Evolutionary conservation across 2,113 vertebrate genomes (phyloP).

Genomic region (Ondatra zibethicus): DNA sequence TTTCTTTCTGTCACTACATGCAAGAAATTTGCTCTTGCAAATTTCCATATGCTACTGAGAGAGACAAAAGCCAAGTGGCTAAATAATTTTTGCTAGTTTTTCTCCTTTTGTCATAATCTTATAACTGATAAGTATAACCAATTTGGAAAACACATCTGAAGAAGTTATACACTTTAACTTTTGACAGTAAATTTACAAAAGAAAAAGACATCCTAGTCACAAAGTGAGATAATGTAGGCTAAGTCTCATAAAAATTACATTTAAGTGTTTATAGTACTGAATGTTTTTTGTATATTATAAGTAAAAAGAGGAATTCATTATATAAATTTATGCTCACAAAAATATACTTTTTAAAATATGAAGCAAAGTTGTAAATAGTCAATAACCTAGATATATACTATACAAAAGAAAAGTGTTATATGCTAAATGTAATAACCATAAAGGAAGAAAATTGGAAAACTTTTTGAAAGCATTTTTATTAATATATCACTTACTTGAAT

Average conservation of each 20-base stretch:
- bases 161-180: background rate
- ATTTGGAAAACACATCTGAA: background rate
- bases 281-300: background rate
- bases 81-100: background rate
- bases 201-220: background rate
- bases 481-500: background rate
- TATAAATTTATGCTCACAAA: background rate
- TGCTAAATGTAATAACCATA: background rate
- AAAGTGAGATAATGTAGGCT: background rate
- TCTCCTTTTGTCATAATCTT: background rate
- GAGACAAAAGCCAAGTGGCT: background rate
- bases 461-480: background rate
- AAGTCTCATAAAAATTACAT: background rate
- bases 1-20: background rate
- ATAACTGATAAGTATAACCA: background rate
- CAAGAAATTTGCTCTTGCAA: background rate
- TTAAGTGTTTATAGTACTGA: background rate
- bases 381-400: background rate
- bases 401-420: background rate
- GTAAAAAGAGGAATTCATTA: background rate
- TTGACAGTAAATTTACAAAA: background rate
- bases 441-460: background rate
- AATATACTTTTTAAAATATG: slow-evolving; percentile 1
- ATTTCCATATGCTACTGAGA: background rate
- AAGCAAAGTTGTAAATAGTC: background rate